These are phyloP conservation scores for Stegodyphus mimosarum DNA, from an alignment of 1,140 invertebrate genomes.

Conservation along the genomic window DNA sequence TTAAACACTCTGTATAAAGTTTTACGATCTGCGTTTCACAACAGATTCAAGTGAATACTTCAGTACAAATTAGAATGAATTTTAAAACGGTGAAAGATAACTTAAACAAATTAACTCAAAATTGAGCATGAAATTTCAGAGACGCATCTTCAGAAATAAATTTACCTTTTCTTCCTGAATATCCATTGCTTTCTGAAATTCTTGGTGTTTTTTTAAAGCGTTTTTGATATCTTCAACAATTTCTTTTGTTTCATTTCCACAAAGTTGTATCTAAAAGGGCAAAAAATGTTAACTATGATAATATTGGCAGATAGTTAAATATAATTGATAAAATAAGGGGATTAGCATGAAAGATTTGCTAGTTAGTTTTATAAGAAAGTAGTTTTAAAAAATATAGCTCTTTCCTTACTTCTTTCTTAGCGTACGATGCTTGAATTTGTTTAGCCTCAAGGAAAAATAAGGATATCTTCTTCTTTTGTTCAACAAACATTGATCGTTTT, in stretches of 20 bases:
- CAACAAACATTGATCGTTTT: slow-evolving; percentile 4
- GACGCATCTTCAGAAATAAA: background rate
- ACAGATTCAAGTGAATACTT: no score
- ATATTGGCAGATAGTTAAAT: no score
- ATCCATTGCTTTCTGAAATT: slow-evolving; percentile 85
- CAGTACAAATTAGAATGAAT: background rate
- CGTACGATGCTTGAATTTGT: slow-evolving; percentile 38
- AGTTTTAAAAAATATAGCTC: background rate
- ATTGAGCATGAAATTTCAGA: background rate
- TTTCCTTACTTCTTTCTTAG: slow-evolving; percentile 27
- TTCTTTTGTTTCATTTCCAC: slow-evolving; percentile 67
- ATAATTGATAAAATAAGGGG: no score
- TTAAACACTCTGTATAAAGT: no score
- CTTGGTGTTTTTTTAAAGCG: slow-evolving; percentile 87
- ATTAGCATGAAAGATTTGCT: no score
- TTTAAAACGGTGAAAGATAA: background rate
- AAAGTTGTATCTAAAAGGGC: slow-evolving; percentile 67
- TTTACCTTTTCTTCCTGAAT: slow-evolving; percentile 84
- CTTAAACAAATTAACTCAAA: background rate
- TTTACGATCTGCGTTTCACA: no score
- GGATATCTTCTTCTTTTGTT: slow-evolving; percentile 12
- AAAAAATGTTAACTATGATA: no score
- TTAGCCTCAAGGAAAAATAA: slow-evolving; percentile 45
- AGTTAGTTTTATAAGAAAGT: no score
- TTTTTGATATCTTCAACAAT: slow-evolving; percentile 86